These are phyloP conservation scores for Cetoscarus ocellatus DNA, from an alignment of 2,797 vertebrate species.

Conservation along the genomic window DNA sequence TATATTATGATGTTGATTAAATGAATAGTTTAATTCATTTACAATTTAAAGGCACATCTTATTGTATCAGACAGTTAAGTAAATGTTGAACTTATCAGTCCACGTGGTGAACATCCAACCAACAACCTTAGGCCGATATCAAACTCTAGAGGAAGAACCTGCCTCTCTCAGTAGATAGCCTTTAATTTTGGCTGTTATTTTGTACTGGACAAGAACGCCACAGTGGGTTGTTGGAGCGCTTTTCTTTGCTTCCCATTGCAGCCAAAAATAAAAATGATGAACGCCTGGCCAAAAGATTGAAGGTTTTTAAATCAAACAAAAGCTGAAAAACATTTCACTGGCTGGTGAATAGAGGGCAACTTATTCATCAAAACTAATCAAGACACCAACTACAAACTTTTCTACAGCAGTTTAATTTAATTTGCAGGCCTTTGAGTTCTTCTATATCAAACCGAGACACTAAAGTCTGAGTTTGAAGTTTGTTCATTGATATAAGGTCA, in stretches of 20 bases:
- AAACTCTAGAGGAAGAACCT: no score
- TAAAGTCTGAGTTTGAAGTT: not conserved
- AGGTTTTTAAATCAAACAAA: not conserved
- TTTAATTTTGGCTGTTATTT: not conserved
- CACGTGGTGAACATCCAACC: no score
- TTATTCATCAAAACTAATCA: no score
- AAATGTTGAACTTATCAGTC: no score
- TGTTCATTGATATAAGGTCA: slow-evolving; percentile 13
- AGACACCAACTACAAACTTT: no score
- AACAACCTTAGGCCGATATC: no score
- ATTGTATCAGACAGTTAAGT: no score
- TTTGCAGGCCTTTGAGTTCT: slow-evolving; percentile 4
- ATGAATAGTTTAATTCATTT: no score
- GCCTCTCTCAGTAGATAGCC: not conserved
- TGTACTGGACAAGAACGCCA: not conserved
- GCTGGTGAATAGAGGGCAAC: no score
- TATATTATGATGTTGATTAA: no score
- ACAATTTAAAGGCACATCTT: no score
- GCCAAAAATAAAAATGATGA: not conserved
- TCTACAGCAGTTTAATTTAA: not conserved
- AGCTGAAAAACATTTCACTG: not conserved
- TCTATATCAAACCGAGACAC: not conserved
- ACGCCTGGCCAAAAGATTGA: not conserved
- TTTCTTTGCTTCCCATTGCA: not conserved
- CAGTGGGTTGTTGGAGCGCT: not conserved